Conservation (phyloP, 2,113 vertebrate genomes). For the Salvator merianae region DNA sequence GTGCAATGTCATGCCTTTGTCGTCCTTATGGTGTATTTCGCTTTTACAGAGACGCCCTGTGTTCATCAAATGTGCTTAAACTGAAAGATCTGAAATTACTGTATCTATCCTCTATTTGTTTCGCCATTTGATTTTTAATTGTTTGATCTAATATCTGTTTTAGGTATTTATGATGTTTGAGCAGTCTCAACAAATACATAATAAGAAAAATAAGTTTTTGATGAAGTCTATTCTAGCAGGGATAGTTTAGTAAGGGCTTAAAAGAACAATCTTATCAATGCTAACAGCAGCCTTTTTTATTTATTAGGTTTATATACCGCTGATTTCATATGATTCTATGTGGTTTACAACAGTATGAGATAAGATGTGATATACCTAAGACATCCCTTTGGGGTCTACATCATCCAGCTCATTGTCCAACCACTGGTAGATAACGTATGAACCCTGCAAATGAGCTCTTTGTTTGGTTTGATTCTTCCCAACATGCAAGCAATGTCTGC, state of each 20-base stretch:
- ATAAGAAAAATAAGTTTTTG: not conserved
- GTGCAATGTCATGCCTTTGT: not conserved
- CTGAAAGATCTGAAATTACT: not conserved
- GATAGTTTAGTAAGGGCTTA: not conserved
- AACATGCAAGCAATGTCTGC: too few relatives aligned
- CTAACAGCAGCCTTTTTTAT: too few relatives aligned
- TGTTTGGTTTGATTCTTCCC: too few relatives aligned
- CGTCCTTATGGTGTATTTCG: not conserved
- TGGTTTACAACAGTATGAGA: too few relatives aligned
- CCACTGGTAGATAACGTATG: too few relatives aligned
- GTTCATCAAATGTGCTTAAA: not conserved
- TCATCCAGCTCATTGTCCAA: too few relatives aligned
- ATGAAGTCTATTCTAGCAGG: not conserved
- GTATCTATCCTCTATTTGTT: not conserved
- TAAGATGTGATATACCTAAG: too few relatives aligned
- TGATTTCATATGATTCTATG: too few relatives aligned
- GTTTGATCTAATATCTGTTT: not conserved
- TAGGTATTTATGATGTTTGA: not conserved
- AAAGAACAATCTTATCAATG: not conserved
- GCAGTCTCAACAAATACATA: not conserved
- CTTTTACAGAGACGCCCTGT: too few relatives aligned
- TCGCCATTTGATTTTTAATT: not conserved
- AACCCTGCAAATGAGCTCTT: too few relatives aligned
- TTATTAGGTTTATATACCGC: too few relatives aligned
- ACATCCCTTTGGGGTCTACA: too few relatives aligned